Conservation (phyloP, 1,140 invertebrate genomes). For the Coelopa frigida region DNA sequence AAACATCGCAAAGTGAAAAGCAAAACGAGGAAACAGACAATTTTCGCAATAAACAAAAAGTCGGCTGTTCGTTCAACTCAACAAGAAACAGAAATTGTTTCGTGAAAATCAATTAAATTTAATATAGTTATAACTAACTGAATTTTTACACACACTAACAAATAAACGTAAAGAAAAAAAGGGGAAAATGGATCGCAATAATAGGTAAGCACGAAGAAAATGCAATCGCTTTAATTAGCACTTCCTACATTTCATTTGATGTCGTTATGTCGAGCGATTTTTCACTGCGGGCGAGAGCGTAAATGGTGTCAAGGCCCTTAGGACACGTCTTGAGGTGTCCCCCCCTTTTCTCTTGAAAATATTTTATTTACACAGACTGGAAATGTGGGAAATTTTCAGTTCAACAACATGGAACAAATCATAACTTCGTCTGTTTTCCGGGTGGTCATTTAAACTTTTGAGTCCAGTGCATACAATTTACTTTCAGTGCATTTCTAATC, state of each 20-base stretch:
- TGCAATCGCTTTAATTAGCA: too few species aligned
- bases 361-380: too few species aligned
- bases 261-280: not conserved
- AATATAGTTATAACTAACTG: not conserved
- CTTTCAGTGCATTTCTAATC: not conserved
- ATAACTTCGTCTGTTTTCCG: not conserved
- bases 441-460: slow-evolving; percentile 1
- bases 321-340: too few species aligned
- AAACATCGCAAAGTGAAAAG: not conserved
- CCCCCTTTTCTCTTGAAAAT: slow-evolving; percentile 1
- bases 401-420: too few species aligned
- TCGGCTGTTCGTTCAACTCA: slow-evolving; percentile 7
- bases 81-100: too few species aligned
- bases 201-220: slow-evolving; percentile 25
- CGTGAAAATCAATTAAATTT: too few species aligned
- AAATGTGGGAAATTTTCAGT: too few species aligned
- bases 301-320: slow-evolving; percentile 13
- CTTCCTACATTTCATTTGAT: not conserved
- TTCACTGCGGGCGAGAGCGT: not conserved
- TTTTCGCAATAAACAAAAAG: slow-evolving; percentile 11
- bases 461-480: too few species aligned
- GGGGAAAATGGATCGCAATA: slow-evolving; percentile 34
- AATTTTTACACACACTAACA: slow-evolving; percentile 6
- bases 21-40: not conserved
- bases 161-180: not conserved